Evolutionary conservation across 92 coral and sea anemone species (phyloP).

Genomic region (Phenganax marumi): DNA sequence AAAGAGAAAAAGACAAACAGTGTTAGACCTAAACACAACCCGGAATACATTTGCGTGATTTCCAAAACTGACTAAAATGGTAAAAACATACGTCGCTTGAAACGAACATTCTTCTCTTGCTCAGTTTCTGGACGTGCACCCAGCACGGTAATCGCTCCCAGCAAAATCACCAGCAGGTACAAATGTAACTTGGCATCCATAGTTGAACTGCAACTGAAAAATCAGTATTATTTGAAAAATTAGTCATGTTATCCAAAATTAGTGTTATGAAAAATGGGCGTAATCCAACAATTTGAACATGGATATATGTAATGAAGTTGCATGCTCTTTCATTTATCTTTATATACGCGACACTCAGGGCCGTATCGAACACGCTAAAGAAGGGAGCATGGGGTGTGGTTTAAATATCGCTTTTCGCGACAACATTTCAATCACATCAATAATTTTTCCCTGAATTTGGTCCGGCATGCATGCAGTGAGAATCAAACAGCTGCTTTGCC

Average conservation of each 20-base stretch:
- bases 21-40: neutral
- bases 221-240: neutral
- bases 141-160: neutral
- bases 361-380: no score
- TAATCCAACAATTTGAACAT: no score
- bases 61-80: neutral
- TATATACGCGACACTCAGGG: no score
- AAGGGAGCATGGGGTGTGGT: no score
- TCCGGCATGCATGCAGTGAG: no score
- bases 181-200: conserved; percentile 6
- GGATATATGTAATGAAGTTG: no score
- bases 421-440: no score
- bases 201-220: conserved; percentile 7
- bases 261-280: no score
- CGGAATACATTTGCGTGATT: neutral
- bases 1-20: neutral
- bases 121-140: neutral
- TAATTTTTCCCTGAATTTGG: no score
- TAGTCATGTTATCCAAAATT: neutral
- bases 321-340: no score
- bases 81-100: neutral
- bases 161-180: neutral
- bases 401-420: no score
- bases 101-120: neutral
- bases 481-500: no score